These are phyloP conservation scores for Athalia cordata DNA, from an alignment of 2,888 invertebrate species.

Conservation along the genomic window DNA sequence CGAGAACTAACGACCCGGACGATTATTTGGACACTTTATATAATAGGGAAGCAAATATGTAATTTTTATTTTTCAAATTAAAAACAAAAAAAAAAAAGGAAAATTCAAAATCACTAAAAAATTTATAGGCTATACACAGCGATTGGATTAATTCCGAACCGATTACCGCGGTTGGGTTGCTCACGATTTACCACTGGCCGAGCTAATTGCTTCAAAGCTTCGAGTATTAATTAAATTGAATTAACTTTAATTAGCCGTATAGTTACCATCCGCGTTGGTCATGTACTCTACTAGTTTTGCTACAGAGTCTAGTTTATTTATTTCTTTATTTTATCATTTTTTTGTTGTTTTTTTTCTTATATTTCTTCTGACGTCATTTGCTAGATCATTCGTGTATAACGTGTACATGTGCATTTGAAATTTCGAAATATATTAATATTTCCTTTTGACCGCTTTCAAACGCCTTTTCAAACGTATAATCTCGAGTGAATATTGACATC, in stretches of 20 bases:
- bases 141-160: slow-evolving; percentile 53
- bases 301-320: neutral
- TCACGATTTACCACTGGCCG: slow-evolving; percentile 49
- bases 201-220: slow-evolving; percentile 49
- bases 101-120: neutral
- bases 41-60: too few species aligned
- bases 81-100: neutral
- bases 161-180: slow-evolving; percentile 53
- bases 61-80: too few species aligned
- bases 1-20: too few species aligned
- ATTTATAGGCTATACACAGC: neutral
- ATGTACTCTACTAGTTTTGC: neutral
- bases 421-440: neutral
- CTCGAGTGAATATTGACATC: neutral
- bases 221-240: slow-evolving; percentile 65
- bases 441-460: neutral
- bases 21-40: too few species aligned
- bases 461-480: slow-evolving; percentile 13
- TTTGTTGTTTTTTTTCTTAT: neutral
- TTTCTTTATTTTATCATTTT: neutral
- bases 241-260: slow-evolving; percentile 66
- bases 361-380: neutral
- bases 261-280: slow-evolving; percentile 44
- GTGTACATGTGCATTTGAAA: neutral
- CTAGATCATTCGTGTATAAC: too few species aligned